Evolutionary conservation across 2,888 invertebrate genomes (phyloP), one percentile per base, ranked within the genome.

Genomic region (Epirrhoe tristata): DNA sequence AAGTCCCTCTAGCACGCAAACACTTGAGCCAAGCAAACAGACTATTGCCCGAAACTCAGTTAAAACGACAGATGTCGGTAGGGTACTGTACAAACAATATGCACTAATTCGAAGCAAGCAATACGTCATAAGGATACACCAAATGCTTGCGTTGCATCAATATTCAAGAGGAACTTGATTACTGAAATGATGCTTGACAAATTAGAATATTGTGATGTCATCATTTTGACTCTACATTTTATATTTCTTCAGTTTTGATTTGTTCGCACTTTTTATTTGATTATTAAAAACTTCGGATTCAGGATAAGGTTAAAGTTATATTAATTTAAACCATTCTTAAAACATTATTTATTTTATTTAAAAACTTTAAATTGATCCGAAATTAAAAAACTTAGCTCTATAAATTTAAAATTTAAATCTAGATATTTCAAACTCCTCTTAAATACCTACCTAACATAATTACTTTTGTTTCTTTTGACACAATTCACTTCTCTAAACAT

Each of bases 31-130:
- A 70, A 79, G 78, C 76, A 85, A 84, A 84, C 80, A 84, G 79
- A 79, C 78, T 77, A 81, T 72, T 62, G 67, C 60, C 69, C 71
- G 65, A 73, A 77, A 76, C 72, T 71, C 61, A 55, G 71, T 76
- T 70, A 69, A 80, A 79, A 66, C 81, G 89, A 86, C 92, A 93
- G 92, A 93, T 92, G 92, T 84, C 78, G 70, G 76, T 65, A 73
- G 78, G 74, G 76, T 58, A 76, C 73, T 77, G 66, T 82, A 83
- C 86, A 91, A 80, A 87, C 92, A 91, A 92, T 91, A 77, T 84
- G 60, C 81, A 78, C 88, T 92, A 91, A 92, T 92, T 90, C 86
- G 76, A 76, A 71, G 80, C 76, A 82, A 85, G 84, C 87, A 84
- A 87, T 86, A 87, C 85, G 79, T 84, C 85, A 84, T 82, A 87